Base-by-base conservation (phyloP, 2,888 invertebrate species). In the Linnaemya tessellans region DNA sequence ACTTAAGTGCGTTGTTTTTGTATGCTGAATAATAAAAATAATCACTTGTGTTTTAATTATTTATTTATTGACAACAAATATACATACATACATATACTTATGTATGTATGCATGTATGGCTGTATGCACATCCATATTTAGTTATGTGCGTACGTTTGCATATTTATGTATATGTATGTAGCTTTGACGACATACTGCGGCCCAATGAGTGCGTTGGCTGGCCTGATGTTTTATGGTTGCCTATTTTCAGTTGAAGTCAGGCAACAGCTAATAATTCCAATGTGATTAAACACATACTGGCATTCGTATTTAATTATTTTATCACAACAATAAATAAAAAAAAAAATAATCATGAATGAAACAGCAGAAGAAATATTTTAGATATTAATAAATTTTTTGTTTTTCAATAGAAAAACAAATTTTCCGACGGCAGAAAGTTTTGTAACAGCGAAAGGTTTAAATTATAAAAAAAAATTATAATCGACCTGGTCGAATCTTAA, bases 31-130 rank as follows among this genome's bases (percentile, higher is more conserved):
- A 79, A 67, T 56, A 46, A 58, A 77, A 56, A 62, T 62, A 71
- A 71, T 73, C 80, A 80, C 71, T 73, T 71, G 71, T 65, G 22
- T 49, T 62, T 43, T 71, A 54, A 35, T 67, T 65, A 70, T 38
- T 71, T 80, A 56, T 80, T 70, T 80, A 65, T 65, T 71, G 64
- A 73, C 62, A 73, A 20, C 18, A 64, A 38, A 46, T 46, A 56
- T 58, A 11, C 58, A 11, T 20, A 11, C 15, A 25, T 15, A 11
- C 11, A 3, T 8, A 18, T 35, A 35, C 1, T 3, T 30, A 58
- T 30, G 56, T 30, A 15, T 9, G 43, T 22, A 22, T 58, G 58
- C 1, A 13, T 58, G 58, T 60, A n/a, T n/a, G n/a, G n/a, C n/a
- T n/a, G n/a, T n/a, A n/a, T n/a, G n/a, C n/a, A n/a, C n/a, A n/a